Conservation (phyloP, 37 sponge, comb jelly and placozoan genomes). For the Mnemiopsis leidyi region DNA sequence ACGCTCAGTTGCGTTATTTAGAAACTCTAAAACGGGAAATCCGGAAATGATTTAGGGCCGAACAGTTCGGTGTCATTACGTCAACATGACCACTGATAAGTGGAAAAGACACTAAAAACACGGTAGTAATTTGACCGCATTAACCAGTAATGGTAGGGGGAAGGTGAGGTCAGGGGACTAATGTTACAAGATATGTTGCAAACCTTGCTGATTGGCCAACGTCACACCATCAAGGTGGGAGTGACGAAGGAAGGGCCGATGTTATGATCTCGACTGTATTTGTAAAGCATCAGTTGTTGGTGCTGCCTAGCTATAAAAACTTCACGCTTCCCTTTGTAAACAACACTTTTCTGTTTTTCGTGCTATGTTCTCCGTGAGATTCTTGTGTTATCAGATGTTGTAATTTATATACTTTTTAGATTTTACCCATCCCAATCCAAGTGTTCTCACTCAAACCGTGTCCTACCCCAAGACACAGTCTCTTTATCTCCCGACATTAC, state of each 20-base stretch:
- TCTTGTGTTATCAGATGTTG: neutral
- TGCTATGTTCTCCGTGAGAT: neutral
- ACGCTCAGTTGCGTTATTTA: neutral
- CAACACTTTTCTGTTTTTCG: neutral
- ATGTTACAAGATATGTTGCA: neutral
- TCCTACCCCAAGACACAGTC: neutral
- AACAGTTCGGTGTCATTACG: neutral
- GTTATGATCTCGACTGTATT: neutral
- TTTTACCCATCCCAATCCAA: neutral
- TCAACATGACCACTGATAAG: neutral
- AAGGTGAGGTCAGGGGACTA: neutral
- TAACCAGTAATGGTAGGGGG: neutral
- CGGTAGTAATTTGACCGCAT: neutral
- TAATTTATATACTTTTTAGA: neutral
- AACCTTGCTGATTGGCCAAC: neutral
- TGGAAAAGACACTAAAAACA: neutral
- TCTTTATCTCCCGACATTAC: too few relatives aligned
- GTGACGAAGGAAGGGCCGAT: neutral
- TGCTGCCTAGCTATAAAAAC: neutral
- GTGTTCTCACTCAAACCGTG: neutral
- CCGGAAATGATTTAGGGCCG: neutral
- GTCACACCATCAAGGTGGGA: neutral
- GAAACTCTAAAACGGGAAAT: neutral
- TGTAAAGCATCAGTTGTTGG: neutral
- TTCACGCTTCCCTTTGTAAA: neutral